Conservation (phyloP, 2,113 vertebrate genomes). For the Beaufortia kweichowensis region DNA sequence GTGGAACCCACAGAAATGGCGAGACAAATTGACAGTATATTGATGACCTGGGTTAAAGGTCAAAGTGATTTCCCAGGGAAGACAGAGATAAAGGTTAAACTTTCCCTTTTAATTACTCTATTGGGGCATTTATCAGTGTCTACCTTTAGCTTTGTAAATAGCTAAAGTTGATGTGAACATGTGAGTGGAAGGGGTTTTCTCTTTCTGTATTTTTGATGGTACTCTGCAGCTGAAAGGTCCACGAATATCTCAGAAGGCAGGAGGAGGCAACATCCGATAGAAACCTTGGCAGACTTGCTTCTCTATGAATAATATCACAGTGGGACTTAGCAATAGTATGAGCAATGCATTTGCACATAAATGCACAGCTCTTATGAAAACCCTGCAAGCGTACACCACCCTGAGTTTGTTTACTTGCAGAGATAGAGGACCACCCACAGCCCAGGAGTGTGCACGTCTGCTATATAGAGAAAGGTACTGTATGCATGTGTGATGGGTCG, state of each 20-base stretch:
- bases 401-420: conserved; percentile 41
- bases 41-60: conserved; percentile 72
- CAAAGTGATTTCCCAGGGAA: conserved; percentile 69
- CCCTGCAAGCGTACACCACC: conserved; percentile 41
- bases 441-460: neutral
- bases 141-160: conserved; percentile 52
- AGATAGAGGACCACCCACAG: conserved; percentile 36
- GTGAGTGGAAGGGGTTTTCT: conserved; percentile 43
- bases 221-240: conserved; percentile 51
- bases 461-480: neutral
- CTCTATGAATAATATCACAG: conserved; percentile 69
- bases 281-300: conserved; percentile 57
- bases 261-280: conserved; percentile 50
- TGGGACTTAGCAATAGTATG: conserved; percentile 52
- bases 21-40: conserved; percentile 60
- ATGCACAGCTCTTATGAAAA: conserved; percentile 54
- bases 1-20: conserved; percentile 35
- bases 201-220: conserved; percentile 53
- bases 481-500: neutral
- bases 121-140: conserved; percentile 63
- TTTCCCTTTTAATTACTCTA: conserved; percentile 71
- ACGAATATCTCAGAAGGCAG: conserved; percentile 62
- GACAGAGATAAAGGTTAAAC: conserved; percentile 73
- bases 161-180: conserved; percentile 8
- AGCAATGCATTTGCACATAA: conserved; percentile 63